Base-by-base conservation (phyloP, 2,797 vertebrate genomes). In the Peromyscus attwateri region DNA sequence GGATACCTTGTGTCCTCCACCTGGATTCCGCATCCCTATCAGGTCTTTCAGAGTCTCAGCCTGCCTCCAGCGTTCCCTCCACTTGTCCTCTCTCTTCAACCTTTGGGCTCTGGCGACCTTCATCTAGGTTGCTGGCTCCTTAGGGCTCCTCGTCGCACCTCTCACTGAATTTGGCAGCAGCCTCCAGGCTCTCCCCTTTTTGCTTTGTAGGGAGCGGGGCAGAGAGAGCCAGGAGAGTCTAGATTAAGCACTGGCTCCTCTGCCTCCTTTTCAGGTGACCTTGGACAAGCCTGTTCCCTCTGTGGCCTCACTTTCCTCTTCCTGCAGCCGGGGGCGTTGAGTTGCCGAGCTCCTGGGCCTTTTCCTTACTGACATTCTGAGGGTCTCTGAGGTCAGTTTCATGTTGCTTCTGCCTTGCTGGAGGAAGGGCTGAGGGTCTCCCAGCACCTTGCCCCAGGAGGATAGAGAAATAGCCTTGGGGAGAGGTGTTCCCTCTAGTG, bases 381-480 rank as follows among this genome's bases (percentile, higher is more conserved):
- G 89, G 82, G 91, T 87, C 71, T 71, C 80, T 87, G 82, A 92
- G 77, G 87, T 95, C n/a, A 73, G 52, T 97, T 90, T 94, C 68
- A 27, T 1, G 0, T 92, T 40, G 14, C 27, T 84, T 76, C 80
- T 90, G 89, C 52, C 52, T 96, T 76, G 77, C 16, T 25, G 77
- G 84, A 83, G 80, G 68, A 71, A 87, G 87, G 57, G 17, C 62
- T 87, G 21, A 62, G 84, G 87, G 43, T 83, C 52, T 62, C 87
- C 77, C 2, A 43, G 81, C 21, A 57, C 43, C 89, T 92, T 14
- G 19, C 23, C 37, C 83, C 55, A 7, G 87, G 57, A 75, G 52
- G 29, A 55, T 31, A 46, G 92, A 87, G 57, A 83, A 57, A 2
- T 68, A 34, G 64, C 31, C 4, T 81, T 29, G 43, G 62, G 64